Evolutionary conservation across 2,888 invertebrate genomes (phyloP), one percentile per base, ranked within the genome.

Genomic region (Hedya salicella): DNA sequence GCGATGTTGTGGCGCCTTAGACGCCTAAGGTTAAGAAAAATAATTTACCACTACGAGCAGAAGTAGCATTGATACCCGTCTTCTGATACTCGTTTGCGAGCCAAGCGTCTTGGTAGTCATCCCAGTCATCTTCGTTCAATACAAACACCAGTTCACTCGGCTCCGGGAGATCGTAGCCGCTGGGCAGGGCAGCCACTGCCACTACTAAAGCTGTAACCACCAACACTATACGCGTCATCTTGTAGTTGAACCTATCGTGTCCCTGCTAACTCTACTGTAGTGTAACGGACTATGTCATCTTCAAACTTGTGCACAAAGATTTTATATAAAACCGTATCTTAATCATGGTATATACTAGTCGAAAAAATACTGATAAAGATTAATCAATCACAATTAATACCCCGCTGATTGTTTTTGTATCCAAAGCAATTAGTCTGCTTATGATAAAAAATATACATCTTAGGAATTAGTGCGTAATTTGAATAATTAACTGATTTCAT

Each of bases 51-150:
- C 71, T 87, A 42, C 83, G 76, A 30, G 75, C 30, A 46, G 65
- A 64, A 13, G 83, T 75, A 0, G 68, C 69, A 69, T 86, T 89
- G 14, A 65, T 73, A 4, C 53, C 53, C 73, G 73, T 77, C 62
- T 79, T 84, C 1, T 69, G 66, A 69, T 89, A 76, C 73, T 90
- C 85, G 14, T 74, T 67, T 48, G 74, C 85, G 9, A 92, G 79
- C 89, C 89, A 92, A 5, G 72, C 70, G 54, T 92, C 92, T 6
- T 91, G 80, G 62, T 92, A 91, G 65, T 91, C 91, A 70, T 93
- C 92, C 66, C 91, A 92, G 9, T 89, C 87, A 1, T 93, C 90
- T 78, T 92, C 92, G 56, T 78, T 80, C 30, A 91, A 80, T 39
- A 85, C 69, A 52, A 86, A 73, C 1, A 87, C 89, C 19, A 92